A percentile compares a stretch with the other conserved stretches of the same genome.
Evolutionary conservation across 2,113 vertebrate species (phyloP).

Genomic region (Axis porcinus): DNA sequence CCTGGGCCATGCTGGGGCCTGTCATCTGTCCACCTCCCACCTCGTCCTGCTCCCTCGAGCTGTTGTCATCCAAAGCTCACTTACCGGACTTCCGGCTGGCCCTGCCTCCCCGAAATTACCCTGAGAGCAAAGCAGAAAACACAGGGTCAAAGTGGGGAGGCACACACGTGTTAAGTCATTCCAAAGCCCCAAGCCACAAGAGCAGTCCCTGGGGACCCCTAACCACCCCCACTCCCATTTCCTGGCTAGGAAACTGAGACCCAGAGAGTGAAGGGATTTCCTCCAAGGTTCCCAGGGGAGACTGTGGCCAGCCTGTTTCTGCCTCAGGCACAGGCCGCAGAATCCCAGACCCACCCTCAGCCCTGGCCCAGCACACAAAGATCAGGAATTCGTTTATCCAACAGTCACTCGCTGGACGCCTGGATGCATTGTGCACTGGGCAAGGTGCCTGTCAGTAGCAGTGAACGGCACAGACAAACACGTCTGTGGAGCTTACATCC

Average conservation of each 20-base stretch:
- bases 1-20: neutral
- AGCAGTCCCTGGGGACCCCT: neutral
- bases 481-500: neutral
- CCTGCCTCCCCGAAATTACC: conserved; percentile 84
- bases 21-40: accelerated
- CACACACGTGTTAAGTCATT: neutral
- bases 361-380: neutral
- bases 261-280: neutral
- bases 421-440: accelerated
- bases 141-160: neutral
- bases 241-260: neutral
- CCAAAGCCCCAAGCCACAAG: neutral
- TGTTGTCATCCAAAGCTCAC: conserved; percentile 43
- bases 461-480: neutral
- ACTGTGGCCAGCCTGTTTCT: neutral
- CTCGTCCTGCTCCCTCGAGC: neutral
- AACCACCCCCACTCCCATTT: neutral
- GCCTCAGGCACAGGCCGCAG: neutral
- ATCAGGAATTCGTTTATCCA: neutral
- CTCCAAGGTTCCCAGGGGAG: neutral
- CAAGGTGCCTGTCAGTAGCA: neutral
- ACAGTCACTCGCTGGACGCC: neutral
- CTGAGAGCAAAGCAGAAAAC: conserved; percentile 74
- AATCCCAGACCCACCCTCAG: neutral
- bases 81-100: conserved; percentile 85